phyloP scores from a whole-genome alignment of 2,888 invertebrate genomes.

The Anticlea derivata region DNA sequence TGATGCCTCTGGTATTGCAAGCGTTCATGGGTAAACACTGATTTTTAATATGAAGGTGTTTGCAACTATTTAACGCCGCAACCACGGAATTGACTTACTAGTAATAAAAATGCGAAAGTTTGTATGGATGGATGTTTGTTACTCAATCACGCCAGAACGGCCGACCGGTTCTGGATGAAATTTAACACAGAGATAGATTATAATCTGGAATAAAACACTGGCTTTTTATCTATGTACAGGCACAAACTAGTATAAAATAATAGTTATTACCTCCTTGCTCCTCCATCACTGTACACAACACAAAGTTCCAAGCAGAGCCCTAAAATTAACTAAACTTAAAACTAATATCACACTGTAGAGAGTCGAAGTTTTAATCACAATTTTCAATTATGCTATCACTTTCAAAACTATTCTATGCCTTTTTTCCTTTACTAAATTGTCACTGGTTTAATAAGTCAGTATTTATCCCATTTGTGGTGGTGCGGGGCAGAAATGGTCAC shows the following conservation, averaged over 20 bases:
- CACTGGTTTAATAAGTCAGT: slow-evolving; percentile 14
- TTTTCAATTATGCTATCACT: slow-evolving; percentile 15
- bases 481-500: slow-evolving; percentile 36
- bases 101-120: no score
- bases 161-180: no score
- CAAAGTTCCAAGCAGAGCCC: slow-evolving; percentile 43
- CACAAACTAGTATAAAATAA: slow-evolving; percentile 1
- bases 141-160: no score
- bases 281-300: slow-evolving; percentile 59
- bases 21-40: no score
- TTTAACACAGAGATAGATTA: no score
- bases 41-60: no score
- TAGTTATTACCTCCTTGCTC: slow-evolving; percentile 66
- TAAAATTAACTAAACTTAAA: slow-evolving; percentile 54
- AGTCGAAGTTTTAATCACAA: slow-evolving; percentile 37
- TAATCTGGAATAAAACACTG: no score
- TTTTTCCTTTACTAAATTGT: neutral
- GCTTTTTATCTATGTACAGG: no score
- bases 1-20: no score
- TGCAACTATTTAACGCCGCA: no score
- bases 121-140: no score
- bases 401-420: slow-evolving; percentile 7
- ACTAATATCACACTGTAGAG: slow-evolving; percentile 73
- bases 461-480: slow-evolving; percentile 70
- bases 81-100: no score